Conservation (phyloP, 2,797 vertebrate genomes). For the Numenius phaeopus region DNA sequence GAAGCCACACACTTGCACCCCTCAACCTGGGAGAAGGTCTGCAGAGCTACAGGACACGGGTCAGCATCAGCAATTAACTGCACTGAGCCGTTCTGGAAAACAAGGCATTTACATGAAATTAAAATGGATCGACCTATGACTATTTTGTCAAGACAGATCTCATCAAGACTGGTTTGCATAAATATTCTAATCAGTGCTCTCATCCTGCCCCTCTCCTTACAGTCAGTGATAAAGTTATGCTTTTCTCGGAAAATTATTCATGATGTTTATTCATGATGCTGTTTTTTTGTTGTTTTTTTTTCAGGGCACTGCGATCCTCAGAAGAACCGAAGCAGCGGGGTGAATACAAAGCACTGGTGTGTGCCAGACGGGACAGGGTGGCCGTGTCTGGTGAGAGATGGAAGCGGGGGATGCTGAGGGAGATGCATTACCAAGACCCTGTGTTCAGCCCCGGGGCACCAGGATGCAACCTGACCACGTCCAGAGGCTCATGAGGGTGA, state of each 20-base stretch:
- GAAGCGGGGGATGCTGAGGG: background rate
- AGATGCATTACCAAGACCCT: too few relatives aligned
- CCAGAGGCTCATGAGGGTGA: rapidly evolving
- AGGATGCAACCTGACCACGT: rapidly evolving
- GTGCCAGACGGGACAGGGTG: background rate
- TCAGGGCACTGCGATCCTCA: background rate
- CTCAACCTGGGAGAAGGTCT: background rate
- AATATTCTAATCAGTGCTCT: background rate
- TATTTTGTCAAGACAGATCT: background rate
- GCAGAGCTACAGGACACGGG: background rate
- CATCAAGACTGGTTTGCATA: constrained; percentile 11
- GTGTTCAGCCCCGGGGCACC: background rate
- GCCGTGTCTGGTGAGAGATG: rapidly evolving
- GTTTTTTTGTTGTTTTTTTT: background rate
- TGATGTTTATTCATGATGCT: constrained; percentile 35
- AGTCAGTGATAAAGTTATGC: background rate
- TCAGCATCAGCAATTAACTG: background rate
- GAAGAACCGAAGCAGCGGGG: rapidly evolving
- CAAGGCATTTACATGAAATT: background rate
- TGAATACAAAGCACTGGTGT: rapidly evolving
- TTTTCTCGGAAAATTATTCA: background rate
- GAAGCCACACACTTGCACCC: background rate
- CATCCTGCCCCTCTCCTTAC: background rate
- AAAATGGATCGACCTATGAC: background rate
- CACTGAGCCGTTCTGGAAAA: background rate